Evolutionary conservation across 2,113 vertebrate genomes (phyloP), one percentile per base, ranked within the genome.

Genomic region (Lasiurus cinereus): DNA sequence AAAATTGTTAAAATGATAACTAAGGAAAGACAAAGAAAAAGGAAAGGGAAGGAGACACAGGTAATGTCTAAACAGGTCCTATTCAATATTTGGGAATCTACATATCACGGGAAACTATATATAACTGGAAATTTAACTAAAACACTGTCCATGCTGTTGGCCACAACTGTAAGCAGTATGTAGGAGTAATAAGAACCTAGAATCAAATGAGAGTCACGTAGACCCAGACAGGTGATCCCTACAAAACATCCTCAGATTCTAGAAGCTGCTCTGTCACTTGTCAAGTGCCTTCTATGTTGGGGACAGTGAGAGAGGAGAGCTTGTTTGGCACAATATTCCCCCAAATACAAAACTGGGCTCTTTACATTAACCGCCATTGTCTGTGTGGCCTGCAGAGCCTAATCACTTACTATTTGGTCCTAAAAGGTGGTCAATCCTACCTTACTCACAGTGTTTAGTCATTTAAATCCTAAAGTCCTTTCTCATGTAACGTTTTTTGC

Each of bases 131-230:
- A 85, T 36, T 24, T 48, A 80, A 67, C 13, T 62, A 33, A 83
- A 73, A 48, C 5, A 29, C 9, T 5, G 5, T 52, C 52, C 13
- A 19, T 1, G 2, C 8, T 0, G 1, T 19, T 7, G 15, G 3
- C 24, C 16, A 48, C 6, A 66, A 48, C 0, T 22, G 3, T 16
- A 66, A 88, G 10, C 3, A 29, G 50, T 27, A 18, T 2, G 29
- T 3, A 50, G 36, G 16, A 50, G 33, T 66, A 54, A 14, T 11
- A 52, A 46, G 54, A 39, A 64, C 15, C 0, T 39, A 12, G 5
- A 66, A 24, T 87, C 7, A 69, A 87, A 64, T 19, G 5, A 4
- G 8, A 52, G 5, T 64, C 22, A 46, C 11, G 0, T 1, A 16
- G 15, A 59, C 10, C 4, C 24, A 46, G 43, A 29, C 2, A 2